phyloP scores from a whole-genome alignment of 30 jellyfish, hydroid and myxozoan species.

The Cassiopea andromeda region DNA sequence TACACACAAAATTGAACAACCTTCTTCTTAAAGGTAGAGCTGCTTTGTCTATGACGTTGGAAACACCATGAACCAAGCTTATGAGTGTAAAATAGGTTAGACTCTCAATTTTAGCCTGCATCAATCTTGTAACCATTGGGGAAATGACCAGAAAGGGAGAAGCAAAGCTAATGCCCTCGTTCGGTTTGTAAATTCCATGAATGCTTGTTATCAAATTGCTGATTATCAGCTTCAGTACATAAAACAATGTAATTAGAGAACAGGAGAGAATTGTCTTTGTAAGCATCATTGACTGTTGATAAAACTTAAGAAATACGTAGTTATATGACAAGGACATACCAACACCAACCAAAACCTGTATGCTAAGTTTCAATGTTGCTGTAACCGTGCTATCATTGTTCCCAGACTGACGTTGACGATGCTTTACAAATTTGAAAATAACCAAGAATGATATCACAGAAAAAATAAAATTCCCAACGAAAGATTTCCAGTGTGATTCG shows the following conservation, averaged over 20 bases:
- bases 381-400: neutral
- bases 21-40: slow-evolving; percentile 6
- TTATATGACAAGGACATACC: neutral
- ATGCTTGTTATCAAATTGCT: neutral
- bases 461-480: slow-evolving; percentile 22
- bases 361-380: slow-evolving; percentile 1
- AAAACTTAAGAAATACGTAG: neutral
- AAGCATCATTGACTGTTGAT: neutral
- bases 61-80: slow-evolving; percentile 36
- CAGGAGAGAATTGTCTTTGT: slow-evolving; percentile 7
- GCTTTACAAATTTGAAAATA: neutral
- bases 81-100: neutral
- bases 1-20: neutral
- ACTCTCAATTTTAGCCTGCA: slow-evolving; percentile 37
- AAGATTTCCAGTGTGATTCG: slow-evolving; percentile 10
- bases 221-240: slow-evolving; percentile 5
- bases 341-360: neutral
- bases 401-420: neutral
- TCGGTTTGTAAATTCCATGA: neutral
- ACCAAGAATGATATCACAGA: neutral
- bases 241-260: neutral
- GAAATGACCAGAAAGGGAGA: neutral
- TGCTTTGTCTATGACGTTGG: slow-evolving; percentile 19
- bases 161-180: neutral
- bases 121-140: slow-evolving; percentile 8